Evolutionary conservation across 2,888 invertebrate genomes (phyloP).

Genomic region (Rhyacophila evoluta): DNA sequence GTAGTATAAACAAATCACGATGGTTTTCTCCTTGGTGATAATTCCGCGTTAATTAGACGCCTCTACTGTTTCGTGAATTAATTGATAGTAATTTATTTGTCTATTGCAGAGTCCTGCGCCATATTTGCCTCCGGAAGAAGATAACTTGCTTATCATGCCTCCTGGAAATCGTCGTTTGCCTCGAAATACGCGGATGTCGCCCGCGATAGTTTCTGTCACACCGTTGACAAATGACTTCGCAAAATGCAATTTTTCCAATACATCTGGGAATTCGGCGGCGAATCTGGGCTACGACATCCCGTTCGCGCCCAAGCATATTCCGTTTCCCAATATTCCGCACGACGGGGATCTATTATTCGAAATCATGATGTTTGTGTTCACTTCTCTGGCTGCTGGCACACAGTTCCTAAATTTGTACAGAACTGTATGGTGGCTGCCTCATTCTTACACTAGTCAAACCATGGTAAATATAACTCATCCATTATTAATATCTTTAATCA

Average conservation of each 20-base stretch:
- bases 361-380: constrained; percentile 84
- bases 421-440: constrained; percentile 97
- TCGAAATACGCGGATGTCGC: constrained; percentile 58
- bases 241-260: constrained; percentile 32
- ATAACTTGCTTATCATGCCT: constrained; percentile 53
- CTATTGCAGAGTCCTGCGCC: constrained; percentile 41
- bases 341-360: constrained; percentile 90
- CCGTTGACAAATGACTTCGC: constrained; percentile 41
- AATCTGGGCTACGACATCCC: constrained; percentile 60
- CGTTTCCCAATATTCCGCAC: constrained; percentile 81
- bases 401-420: constrained; percentile 96
- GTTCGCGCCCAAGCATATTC: constrained; percentile 81
- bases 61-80: neutral
- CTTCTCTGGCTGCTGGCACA: constrained; percentile 81
- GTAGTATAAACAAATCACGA: constrained; percentile 41
- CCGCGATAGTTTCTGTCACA: constrained; percentile 37
- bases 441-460: constrained; percentile 88
- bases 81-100: neutral
- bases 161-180: constrained; percentile 59
- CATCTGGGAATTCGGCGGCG: constrained; percentile 1
- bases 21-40: constrained; percentile 6
- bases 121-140: constrained; percentile 49
- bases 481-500: no score
- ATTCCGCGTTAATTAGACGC: neutral
- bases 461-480: constrained; percentile 79